Base-by-base conservation (phyloP, 2,888 invertebrate genomes). In the Aphodius sticticus region DNA sequence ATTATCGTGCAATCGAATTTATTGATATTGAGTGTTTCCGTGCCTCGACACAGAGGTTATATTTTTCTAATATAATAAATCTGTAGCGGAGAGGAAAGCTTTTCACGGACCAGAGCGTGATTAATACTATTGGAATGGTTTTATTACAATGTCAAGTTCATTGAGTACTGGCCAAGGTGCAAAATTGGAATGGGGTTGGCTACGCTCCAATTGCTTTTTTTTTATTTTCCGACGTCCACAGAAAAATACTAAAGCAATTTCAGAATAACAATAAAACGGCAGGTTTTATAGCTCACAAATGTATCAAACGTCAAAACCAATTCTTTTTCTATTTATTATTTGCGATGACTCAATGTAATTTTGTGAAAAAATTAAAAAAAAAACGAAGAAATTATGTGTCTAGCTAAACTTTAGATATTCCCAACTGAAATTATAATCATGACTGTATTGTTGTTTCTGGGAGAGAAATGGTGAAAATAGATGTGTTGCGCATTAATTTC, bases 401-500 rank as follows among this genome's bases (percentile, higher is more conserved):
- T 26, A 26, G 26, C 26, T 26, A 26, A 26, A 71, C 15, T 26
- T 26, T 26, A 35, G 35, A 71, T 16, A 26, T 71, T 12, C 5
- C 71, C 4, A 71, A 16, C 71, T 15, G 71, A 71, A 71, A n/a
- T 14, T 71, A 26, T 26, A 26, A 26, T 71, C 35, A 71, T 26
- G 7, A 71, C 5, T 26, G 35, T 26, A 16, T 71, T 16, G 71
- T 71, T 71, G 37, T 74, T 26, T 74, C 37, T 36, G 35, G 74
- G 74, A 74, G 37, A 74, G 74, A 7, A 36, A 26, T 26, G 37
- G 26, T 35, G 74, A 74, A 74, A 16, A 26, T 37, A 74, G 36
- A 74, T 37, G 74, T 74, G 74, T 36, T 53, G 53, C 53, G 53
- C 53, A 53, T 53, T 53, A 53, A 53, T 53, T 53, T 53, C 53